phyloP scores from a whole-genome alignment of 2,797 vertebrate genomes.

The Nannoperca australis region DNA sequence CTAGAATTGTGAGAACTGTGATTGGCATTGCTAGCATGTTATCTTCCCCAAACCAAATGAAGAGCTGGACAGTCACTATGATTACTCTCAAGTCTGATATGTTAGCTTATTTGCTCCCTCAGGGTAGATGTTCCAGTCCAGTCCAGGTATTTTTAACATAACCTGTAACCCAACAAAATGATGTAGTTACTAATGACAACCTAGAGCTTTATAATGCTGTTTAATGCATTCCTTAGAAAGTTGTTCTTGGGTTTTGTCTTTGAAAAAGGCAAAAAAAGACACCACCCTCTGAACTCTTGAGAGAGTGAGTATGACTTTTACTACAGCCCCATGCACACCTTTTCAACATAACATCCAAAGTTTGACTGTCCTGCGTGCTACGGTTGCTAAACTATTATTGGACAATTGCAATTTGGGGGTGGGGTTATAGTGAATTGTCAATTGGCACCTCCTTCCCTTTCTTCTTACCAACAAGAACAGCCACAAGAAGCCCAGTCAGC shows the following conservation, averaged over 20 bases:
- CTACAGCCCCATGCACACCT: not conserved
- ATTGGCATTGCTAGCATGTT: not conserved
- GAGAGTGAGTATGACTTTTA: not conserved
- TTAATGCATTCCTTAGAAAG: not conserved
- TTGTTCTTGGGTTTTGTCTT: not conserved
- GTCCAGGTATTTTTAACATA: not conserved
- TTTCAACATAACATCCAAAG: not conserved
- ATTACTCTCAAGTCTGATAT: not conserved
- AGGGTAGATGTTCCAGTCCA: not conserved
- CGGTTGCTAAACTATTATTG: not conserved
- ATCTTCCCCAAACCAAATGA: not conserved
- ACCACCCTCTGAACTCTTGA: not conserved
- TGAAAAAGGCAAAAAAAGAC: not conserved
- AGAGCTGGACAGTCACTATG: too few relatives aligned
- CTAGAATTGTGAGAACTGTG: not conserved
- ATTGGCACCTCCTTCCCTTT: not conserved
- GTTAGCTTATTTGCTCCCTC: not conserved
- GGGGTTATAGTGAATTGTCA: not conserved
- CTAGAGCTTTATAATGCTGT: not conserved
- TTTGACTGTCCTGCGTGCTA: not conserved
- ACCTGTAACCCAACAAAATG: too few relatives aligned
- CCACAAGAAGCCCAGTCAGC: slow-evolving; percentile 92
- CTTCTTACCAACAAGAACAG: slow-evolving; percentile 92
- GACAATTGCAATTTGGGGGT: not conserved
- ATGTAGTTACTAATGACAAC: not conserved